These are phyloP conservation scores for Pempheris klunzingeri DNA, from an alignment of 2,797 vertebrate genomes.

Conservation along the genomic window DNA sequence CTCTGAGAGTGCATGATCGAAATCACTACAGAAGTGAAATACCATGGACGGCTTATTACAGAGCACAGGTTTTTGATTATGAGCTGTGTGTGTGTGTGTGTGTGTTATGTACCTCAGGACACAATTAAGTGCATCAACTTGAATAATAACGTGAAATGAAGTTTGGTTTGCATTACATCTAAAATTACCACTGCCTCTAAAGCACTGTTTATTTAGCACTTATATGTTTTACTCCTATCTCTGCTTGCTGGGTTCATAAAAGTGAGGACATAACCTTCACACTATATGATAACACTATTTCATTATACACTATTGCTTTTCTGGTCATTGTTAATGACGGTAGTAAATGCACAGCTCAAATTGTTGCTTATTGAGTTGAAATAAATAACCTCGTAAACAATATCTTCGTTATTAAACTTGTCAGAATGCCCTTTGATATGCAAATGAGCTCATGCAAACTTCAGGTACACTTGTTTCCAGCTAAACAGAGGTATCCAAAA, in stretches of 20 bases:
- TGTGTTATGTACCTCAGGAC: constrained; percentile 1
- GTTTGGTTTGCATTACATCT: constrained; percentile 14
- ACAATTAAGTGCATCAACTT: constrained; percentile 28
- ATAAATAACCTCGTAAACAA: constrained; percentile 15
- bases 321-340: not conserved
- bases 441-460: not conserved
- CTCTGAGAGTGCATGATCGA: constrained; percentile 15
- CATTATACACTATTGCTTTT: constrained; percentile 1
- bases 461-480: constrained; percentile 6
- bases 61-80: not conserved
- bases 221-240: constrained; percentile 5
- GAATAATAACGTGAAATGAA: constrained; percentile 1
- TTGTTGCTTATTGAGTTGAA: constrained; percentile 7
- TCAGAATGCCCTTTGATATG: constrained; percentile 21
- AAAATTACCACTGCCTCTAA: not conserved
- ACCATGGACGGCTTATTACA: not conserved
- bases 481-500: not conserved
- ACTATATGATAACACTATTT: not conserved
- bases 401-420: constrained; percentile 8
- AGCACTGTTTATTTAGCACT: not conserved
- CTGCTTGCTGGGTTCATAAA: not conserved
- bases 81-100: no score
- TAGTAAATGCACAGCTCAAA: not conserved
- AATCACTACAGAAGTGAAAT: constrained; percentile 25
- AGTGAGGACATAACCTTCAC: constrained; percentile 9